Base-by-base conservation (phyloP, 2,888 invertebrate genomes). In the Malacosoma neustria region DNA sequence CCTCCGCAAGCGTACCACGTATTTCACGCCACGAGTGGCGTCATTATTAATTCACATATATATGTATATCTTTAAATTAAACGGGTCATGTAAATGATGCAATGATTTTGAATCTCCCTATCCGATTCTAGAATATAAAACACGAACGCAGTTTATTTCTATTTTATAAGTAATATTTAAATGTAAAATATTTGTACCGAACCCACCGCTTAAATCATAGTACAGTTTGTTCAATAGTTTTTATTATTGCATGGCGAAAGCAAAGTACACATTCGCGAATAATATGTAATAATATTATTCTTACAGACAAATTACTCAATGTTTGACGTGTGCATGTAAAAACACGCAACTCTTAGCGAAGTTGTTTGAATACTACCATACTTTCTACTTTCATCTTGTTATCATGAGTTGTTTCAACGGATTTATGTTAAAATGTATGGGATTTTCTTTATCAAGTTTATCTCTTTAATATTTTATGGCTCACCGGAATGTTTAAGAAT, bases 371-470 rank as follows among this genome's bases (percentile, higher is more conserved):
- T 61, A 70, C 64, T 13, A 31, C 31, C 9, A 12, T 13, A 68
- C 79, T 84, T 82, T 84, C 82, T 59, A 72, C 63, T 68, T 63
- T 66, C 62, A 54, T 67, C 58, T 54, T 58, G 60, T 44, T 54
- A 31, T 30, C 32, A 22, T 30, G 31, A 22, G 38, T 32, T 38
- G 11, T 38, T 35, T 32, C 29, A 34, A 31, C 34, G 31, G 31
- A 34, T 34, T 11, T 32, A 30, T 32, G 34, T 14, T 29, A 13
- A 14, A 11, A 29, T 14, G 34, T 34, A 34, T 34, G 34, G 38
- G 38, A n/a, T 32, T 34, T 38, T 38, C 32, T 29, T 35, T 30
- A 35, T 34, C 34, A 13, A 22, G 11, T 32, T 35, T 38, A 14
- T 11, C 5, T 22, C 5, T 22, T 22, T 22, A 22, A 9, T 22